phyloP scores from a whole-genome alignment of 2,113 vertebrate species.

The Chionis minor region DNA sequence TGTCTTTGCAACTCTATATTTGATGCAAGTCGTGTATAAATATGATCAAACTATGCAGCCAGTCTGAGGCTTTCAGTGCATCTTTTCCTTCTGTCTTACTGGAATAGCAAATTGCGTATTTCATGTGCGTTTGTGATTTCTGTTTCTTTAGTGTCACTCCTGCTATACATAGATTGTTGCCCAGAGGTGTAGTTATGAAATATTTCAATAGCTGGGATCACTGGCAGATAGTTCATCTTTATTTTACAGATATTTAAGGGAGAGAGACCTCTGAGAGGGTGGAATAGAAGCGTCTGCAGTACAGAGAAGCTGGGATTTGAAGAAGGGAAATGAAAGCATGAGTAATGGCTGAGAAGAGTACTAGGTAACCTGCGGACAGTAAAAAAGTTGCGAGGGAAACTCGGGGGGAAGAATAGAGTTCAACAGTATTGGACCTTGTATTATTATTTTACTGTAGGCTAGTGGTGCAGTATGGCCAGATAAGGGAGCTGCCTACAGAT shows the following conservation, averaged over 20 bases:
- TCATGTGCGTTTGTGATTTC: not conserved
- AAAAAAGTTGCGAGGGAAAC: not conserved
- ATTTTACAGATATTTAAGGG: not conserved
- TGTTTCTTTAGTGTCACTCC: not conserved
- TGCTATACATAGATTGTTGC: not conserved
- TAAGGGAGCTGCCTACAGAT: not conserved
- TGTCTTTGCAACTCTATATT: not conserved
- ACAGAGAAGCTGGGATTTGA: not conserved
- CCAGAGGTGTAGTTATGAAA: not conserved
- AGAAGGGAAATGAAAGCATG: not conserved
- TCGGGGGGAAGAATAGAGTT: not conserved
- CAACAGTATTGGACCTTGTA: not conserved
- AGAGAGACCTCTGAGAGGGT: not conserved
- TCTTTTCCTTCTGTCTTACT: not conserved
- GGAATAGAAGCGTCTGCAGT: not conserved
- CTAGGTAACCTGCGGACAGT: accelerated
- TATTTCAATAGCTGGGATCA: not conserved
- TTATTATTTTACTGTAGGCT: not conserved
- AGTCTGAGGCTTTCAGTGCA: not conserved
- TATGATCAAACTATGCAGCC: not conserved
- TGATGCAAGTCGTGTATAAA: not conserved
- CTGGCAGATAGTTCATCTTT: not conserved
- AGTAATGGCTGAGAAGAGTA: not conserved
- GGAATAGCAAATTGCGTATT: not conserved
- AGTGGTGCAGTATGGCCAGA: not conserved